These are phyloP conservation scores for Lordiphosa clarofinis DNA, from an alignment of 1,140 invertebrate species.

Conservation along the genomic window DNA sequence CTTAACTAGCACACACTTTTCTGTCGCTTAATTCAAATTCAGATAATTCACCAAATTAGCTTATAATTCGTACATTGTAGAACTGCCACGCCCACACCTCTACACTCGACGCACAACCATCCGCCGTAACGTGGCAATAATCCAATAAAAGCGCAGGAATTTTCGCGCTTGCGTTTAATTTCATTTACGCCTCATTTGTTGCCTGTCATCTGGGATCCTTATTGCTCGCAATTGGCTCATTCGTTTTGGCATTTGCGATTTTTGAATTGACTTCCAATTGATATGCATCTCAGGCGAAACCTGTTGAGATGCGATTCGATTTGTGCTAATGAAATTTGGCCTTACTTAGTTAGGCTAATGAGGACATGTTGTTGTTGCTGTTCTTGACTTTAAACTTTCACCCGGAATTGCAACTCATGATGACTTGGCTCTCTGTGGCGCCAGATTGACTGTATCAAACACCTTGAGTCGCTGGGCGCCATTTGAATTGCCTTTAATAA, in stretches of 20 bases:
- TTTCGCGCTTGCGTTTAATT: conserved; percentile 75
- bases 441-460: conserved; percentile 40
- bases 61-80: conserved; percentile 70
- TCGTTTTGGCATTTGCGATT: conserved; percentile 14
- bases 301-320: conserved; percentile 36
- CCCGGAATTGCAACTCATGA: conserved; percentile 22
- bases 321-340: conserved; percentile 34
- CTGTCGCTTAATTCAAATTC: conserved; percentile 35
- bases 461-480: conserved; percentile 56
- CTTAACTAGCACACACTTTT: neutral
- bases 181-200: conserved; percentile 72
- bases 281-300: conserved; percentile 17
- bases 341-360: conserved; percentile 54
- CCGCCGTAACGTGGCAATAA: conserved; percentile 43
- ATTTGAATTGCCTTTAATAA: conserved; percentile 62
- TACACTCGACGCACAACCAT: conserved; percentile 4
- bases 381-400: conserved; percentile 11
- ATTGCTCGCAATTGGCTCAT: conserved; percentile 6
- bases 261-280: conserved; percentile 9
- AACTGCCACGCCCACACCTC: conserved; percentile 6
- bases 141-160: conserved; percentile 66
- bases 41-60: conserved; percentile 67
- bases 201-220: conserved; percentile 35
- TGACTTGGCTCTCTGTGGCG: conserved; percentile 30
- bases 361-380: conserved; percentile 48